These are phyloP conservation scores for Schizaphis graminum DNA, from an alignment of 2,888 invertebrate species.

Conservation along the genomic window DNA sequence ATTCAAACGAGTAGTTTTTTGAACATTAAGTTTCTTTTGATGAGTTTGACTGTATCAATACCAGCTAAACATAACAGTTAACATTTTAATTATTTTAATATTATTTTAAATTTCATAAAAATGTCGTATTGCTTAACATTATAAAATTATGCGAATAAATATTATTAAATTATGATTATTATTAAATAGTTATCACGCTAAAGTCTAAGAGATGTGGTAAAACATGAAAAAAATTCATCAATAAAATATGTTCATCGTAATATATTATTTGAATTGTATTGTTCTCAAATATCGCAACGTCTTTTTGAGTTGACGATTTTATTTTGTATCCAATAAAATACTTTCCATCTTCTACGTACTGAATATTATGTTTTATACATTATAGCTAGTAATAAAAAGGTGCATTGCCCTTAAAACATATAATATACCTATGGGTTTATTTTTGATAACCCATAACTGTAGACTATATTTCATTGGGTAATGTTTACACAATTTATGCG, in stretches of 20 bases:
- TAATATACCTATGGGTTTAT: background rate
- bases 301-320: background rate
- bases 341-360: background rate
- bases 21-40: background rate
- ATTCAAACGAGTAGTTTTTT: background rate
- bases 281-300: conserved; percentile 15
- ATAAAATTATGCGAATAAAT: background rate
- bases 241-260: conserved; percentile 12
- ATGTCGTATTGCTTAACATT: background rate
- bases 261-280: conserved; percentile 9
- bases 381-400: background rate
- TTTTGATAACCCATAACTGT: conserved; percentile 13
- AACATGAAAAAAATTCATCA: background rate
- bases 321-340: conserved; percentile 15
- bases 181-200: background rate
- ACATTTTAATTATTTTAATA: background rate
- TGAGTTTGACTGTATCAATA: background rate
- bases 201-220: background rate
- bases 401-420: background rate
- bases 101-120: background rate
- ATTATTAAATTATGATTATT: background rate
- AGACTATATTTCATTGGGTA: background rate
- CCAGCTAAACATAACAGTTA: background rate
- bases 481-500: conserved; percentile 18
- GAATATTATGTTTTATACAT: background rate